Evolutionary conservation across 2,797 vertebrate species (phyloP), one percentile per base, ranked within the genome.

Genomic region (Euthynnus affinis): DNA sequence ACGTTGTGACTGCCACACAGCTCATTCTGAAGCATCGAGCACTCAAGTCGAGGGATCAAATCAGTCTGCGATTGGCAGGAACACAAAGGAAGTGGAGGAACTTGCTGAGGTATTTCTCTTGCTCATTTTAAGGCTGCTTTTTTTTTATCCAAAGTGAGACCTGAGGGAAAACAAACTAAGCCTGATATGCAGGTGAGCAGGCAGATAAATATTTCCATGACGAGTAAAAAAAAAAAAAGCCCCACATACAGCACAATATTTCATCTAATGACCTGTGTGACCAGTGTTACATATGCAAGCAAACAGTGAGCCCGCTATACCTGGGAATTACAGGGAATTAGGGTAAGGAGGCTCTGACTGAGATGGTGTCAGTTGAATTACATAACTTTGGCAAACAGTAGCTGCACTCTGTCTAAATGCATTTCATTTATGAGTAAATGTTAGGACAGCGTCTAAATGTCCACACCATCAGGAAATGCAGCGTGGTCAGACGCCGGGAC

Each of bases 131-230:
- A 63, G 46, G 58, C 17, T 20, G 29, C 49, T 66, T 73, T 65
- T 48, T 49, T 66, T 73, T 65, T 48, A 80, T 70, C 42, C 23
- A 69, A 68, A 49, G 74, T 74, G 60, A 79, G 29, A 61, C 56
- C 59, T 66, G 58, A 65, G 25, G 60, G 20, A 76, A 78, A 83
- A 70, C 58, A 74, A 77, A 84, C 77, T 46, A 64, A 75, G 63
- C 62, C 23, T 62, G 80, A 80, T 78, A 67, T 73, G 52, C 22
- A 52, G 8, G 25, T 75, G 76, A 76, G 78, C 63, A 20, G 40
- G 65, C 25, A 34, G 25, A 42, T 3, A 1, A 81, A 77, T 56
- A 65, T 64, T 81, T 76, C 63, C 70, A 40, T 7, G 14, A 51
- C 44, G 57, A 18, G n/a, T n/a, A n/a, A n/a, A n/a, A n/a, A n/a